Evolutionary conservation across 1,140 invertebrate species (phyloP).

Genomic region (Leptinotarsa texana): DNA sequence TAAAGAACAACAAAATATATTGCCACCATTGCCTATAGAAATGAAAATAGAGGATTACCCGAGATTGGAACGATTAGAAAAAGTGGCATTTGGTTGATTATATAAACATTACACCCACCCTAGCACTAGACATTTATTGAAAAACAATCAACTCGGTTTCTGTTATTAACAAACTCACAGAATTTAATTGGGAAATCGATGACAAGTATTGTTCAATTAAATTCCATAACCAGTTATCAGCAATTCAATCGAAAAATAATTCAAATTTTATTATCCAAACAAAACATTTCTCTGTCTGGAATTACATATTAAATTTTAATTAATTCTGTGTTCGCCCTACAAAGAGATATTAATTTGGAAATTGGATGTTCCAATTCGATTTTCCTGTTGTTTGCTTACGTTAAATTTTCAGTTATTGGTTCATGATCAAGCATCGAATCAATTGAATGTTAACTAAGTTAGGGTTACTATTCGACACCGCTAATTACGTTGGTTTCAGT

Average conservation of each 20-base stretch:
- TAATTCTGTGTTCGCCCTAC: constrained; percentile 22
- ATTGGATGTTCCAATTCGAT: neutral
- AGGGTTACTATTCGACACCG: too few relatives aligned
- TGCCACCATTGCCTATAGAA: too few relatives aligned
- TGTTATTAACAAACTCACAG: constrained; percentile 1
- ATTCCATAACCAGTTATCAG: constrained; percentile 38
- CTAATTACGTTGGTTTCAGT: too few relatives aligned
- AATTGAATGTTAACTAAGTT: too few relatives aligned
- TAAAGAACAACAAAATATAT: too few relatives aligned
- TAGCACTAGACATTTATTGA: too few relatives aligned
- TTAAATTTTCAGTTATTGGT: neutral
- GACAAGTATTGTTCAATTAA: constrained; percentile 31
- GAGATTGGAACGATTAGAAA: too few relatives aligned
- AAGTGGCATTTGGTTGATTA: too few relatives aligned
- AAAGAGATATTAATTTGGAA: constrained; percentile 16
- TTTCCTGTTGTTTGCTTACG: neutral
- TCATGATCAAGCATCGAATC: too few relatives aligned
- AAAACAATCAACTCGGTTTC: neutral
- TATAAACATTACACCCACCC: too few relatives aligned
- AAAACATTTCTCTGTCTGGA: constrained; percentile 33
- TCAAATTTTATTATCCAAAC: constrained; percentile 40
- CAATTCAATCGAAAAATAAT: constrained; percentile 44
- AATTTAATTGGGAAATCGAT: constrained; percentile 17
- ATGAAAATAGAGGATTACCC: too few relatives aligned
- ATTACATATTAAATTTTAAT: constrained; percentile 42